These are phyloP conservation scores for Esox lucius DNA, from an alignment of 2,797 vertebrate genomes.

Conservation along the genomic window DNA sequence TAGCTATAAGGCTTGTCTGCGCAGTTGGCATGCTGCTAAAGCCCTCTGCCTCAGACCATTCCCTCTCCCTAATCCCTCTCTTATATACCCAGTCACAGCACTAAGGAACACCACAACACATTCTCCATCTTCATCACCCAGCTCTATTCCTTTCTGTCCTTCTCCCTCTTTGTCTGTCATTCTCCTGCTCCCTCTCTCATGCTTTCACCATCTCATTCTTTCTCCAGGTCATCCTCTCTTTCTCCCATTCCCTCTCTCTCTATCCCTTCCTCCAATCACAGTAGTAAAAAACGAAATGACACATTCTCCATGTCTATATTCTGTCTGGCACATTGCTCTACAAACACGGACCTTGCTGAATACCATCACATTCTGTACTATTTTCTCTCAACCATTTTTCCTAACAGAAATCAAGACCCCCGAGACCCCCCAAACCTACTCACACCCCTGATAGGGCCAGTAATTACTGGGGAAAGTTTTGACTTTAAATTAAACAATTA, in stretches of 20 bases:
- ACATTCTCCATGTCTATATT: neutral
- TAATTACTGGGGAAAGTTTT: too few species aligned
- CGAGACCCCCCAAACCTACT: too few species aligned
- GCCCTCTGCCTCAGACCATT: neutral
- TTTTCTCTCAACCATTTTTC: neutral
- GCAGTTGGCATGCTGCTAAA: slow-evolving; percentile 7
- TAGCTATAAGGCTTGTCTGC: slow-evolving; percentile 1
- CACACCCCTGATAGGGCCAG: too few species aligned
- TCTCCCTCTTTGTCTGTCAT: neutral
- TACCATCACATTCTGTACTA: neutral
- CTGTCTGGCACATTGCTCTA: neutral
- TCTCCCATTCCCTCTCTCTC: neutral
- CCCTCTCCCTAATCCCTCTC: slow-evolving; percentile 8
- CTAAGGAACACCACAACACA: neutral
- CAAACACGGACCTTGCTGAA: neutral
- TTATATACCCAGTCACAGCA: neutral
- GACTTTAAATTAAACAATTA: too few species aligned
- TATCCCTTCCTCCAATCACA: neutral
- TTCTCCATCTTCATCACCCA: neutral
- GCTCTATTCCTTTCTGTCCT: neutral
- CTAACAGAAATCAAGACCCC: neutral
- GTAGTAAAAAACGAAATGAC: too few species aligned
- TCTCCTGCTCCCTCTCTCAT: neutral
- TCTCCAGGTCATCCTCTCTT: neutral
- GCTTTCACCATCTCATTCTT: neutral